Evolutionary conservation across 2,888 invertebrate genomes (phyloP), one percentile per base, ranked within the genome.

Genomic region (Leistus spinibarbis): DNA sequence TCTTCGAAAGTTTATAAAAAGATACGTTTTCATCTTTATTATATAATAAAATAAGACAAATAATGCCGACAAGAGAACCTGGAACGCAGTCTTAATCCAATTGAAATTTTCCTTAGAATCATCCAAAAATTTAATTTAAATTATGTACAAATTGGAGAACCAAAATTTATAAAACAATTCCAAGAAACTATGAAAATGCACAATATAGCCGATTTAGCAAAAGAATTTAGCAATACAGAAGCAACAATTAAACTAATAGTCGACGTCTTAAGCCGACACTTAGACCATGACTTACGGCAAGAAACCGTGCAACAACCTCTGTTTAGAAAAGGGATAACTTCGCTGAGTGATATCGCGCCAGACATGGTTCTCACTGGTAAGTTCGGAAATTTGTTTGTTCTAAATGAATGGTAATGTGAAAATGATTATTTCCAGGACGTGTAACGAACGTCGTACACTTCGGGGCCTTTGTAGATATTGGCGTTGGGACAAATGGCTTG

Each of bases 381-480:
- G n/a, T n/a, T n/a, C n/a, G 40, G 40, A 20, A 53, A 23, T 13
- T 40, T 27, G 75, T 40, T 13, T 54, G 20, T 76, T 22, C 20
- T 74, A 56, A 19, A 10, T 22, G 1, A 10, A 4, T 5, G 40
- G 13, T 4, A 10, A 10, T 40, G 2, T 19, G 9, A 19, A 57
- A 57, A 76, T 19, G 67, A 67, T 17, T 69, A 23, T 65, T 78
- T 84, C 1, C 79, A 91, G 95, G 97, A n/a, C 90, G 92, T 1
- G 92, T 97, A 0, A 89, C 89, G 16, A 97, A 97, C 84, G 91
- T 94, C 0, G 95, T 95, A 0, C 92, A 94, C 77, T 98, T 98
- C 84, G 98, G 98, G 0, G 93, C 93, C 69, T 98, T 98, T 85
- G 93, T 97, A 0, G 97, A 98, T 82, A 89, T 94, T 78, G 95